A percentile compares a stretch with the other conserved stretches of the same genome.
Evolutionary conservation across 2,888 invertebrate species (phyloP).

Genomic region (Andricus curvator): DNA sequence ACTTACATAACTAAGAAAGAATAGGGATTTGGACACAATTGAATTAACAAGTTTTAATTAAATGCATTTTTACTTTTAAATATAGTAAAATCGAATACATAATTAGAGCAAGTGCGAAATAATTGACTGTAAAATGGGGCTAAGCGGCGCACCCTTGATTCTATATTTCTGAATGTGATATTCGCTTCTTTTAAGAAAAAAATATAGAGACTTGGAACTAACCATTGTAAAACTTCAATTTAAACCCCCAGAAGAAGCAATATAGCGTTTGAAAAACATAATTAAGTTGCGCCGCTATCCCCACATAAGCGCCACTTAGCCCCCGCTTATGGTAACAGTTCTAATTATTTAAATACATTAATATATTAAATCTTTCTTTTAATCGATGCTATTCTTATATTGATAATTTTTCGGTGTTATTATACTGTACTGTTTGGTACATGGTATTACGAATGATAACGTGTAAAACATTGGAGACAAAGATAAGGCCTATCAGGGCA

Average conservation of each 20-base stretch:
- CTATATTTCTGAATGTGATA: too few species aligned
- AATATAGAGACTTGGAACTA: too few species aligned
- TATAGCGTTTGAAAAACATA: too few species aligned
- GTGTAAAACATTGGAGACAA: not conserved
- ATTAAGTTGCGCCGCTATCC: too few species aligned
- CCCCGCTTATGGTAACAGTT: not conserved
- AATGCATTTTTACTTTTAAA: not conserved
- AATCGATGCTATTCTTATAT: not conserved
- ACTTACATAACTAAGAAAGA: not conserved
- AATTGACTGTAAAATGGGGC: not conserved
- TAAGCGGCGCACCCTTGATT: too few species aligned
- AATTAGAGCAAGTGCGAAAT: not conserved
- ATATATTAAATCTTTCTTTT: not conserved
- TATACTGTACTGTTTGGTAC: not conserved
- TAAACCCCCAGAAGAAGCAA: too few species aligned
- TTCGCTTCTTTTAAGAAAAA: too few species aligned
- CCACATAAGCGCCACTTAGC: too few species aligned
- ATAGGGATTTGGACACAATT: not conserved
- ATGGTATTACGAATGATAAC: conserved; percentile 1
- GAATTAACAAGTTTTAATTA: not conserved
- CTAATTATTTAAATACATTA: not conserved
- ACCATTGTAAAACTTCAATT: too few species aligned
- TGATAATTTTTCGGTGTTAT: not conserved
- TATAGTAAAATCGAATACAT: not conserved
- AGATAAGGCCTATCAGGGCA: conserved; percentile 33